These are phyloP conservation scores for Heliocidaris tuberculata DNA, from an alignment of 35 echinoderm and acorn worm genomes.

Conservation along the genomic window DNA sequence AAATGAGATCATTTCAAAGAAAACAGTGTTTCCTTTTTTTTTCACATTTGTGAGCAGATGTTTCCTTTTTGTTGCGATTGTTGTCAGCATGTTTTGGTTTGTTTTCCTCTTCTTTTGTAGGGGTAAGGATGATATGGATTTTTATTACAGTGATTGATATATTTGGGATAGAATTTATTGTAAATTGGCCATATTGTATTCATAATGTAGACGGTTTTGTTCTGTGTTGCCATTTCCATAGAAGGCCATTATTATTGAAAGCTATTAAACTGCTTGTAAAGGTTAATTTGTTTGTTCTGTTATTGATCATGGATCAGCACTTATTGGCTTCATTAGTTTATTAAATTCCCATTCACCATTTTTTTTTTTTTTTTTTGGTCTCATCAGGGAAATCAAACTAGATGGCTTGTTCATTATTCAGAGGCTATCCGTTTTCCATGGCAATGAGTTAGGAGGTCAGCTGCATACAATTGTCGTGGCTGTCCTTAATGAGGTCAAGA, in stretches of 20 bases:
- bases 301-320: background rate
- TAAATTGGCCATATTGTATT: background rate
- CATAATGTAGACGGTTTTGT: background rate
- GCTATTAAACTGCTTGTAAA: background rate
- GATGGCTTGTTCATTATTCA: slow-evolving; percentile 80
- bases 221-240: background rate
- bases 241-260: too few relatives aligned
- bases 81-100: too few relatives aligned
- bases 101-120: too few relatives aligned
- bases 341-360: background rate
- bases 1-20: too few relatives aligned
- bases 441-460: slow-evolving; percentile 64
- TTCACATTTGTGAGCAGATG: too few relatives aligned
- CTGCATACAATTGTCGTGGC: slow-evolving; percentile 85
- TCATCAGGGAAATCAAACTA: slow-evolving; percentile 87
- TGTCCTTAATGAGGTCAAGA: slow-evolving; percentile 94
- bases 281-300: background rate
- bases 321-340: background rate
- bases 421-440: slow-evolving; percentile 70
- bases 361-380: background rate
- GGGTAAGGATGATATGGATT: background rate
- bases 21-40: too few relatives aligned
- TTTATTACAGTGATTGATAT: background rate
- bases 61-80: too few relatives aligned
- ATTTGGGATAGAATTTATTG: background rate